Evolutionary conservation across 2,113 vertebrate genomes (phyloP).

Genomic region (Centropus bengalensis): DNA sequence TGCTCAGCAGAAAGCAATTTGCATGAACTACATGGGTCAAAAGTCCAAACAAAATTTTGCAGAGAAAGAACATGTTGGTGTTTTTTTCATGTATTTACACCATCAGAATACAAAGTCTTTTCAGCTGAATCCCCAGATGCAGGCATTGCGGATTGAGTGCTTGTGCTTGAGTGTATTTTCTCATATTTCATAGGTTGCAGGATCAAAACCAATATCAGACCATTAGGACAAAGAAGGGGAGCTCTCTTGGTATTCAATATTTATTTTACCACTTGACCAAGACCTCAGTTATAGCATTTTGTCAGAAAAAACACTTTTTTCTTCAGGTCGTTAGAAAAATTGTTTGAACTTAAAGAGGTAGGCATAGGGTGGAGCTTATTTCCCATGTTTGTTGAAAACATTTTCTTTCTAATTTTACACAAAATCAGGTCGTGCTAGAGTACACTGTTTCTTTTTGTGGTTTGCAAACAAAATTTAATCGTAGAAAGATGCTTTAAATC

Average conservation of each 20-base stretch:
- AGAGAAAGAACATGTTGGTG: neutral
- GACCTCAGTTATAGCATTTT: neutral
- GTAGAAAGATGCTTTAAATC: neutral
- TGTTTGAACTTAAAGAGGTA: neutral
- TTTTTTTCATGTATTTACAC: neutral
- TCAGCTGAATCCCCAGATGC: neutral
- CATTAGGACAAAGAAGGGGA: neutral
- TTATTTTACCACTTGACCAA: neutral
- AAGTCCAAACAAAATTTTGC: neutral
- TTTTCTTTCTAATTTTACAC: neutral
- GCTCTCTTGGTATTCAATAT: neutral
- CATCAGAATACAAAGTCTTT: neutral
- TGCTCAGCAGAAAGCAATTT: neutral
- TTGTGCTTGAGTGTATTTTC: neutral
- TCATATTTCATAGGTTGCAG: neutral
- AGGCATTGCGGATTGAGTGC: neutral
- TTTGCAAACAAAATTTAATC: neutral
- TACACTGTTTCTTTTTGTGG: neutral
- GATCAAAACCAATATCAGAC: neutral
- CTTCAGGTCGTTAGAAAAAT: neutral
- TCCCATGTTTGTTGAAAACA: neutral
- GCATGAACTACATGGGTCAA: neutral
- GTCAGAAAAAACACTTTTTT: neutral
- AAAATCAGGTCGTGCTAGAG: constrained; percentile 10
- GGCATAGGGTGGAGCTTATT: neutral